These are phyloP conservation scores for Margarornis squamiger DNA, from an alignment of 2,797 vertebrate genomes.

Conservation along the genomic window DNA sequence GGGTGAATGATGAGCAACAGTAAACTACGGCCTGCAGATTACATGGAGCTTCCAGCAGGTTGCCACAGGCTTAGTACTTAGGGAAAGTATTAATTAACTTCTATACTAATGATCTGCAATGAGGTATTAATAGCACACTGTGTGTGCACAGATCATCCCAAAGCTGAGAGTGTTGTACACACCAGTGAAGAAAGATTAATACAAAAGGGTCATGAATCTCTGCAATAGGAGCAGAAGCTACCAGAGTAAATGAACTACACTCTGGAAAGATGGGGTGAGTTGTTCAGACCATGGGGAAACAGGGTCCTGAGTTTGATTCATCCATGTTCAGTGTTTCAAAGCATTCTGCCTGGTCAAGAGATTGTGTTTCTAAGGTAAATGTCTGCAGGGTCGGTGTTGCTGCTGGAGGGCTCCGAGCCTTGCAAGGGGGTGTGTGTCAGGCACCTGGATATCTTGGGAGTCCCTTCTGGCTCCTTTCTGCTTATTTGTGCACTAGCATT, in stretches of 20 bases:
- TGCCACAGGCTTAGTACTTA: slow-evolving; percentile 22
- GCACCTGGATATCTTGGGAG: not conserved
- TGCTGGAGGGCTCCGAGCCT: not conserved
- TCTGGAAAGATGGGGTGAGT: not conserved
- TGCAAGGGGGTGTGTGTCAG: not conserved
- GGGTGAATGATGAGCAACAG: not conserved
- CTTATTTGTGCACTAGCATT: not conserved
- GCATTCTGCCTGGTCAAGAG: not conserved
- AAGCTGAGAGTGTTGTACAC: not conserved
- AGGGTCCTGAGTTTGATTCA: not conserved
- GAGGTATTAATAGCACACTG: not conserved
- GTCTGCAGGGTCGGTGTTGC: not conserved
- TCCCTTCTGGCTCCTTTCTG: not conserved
- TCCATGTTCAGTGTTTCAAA: not conserved
- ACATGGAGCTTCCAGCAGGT: slow-evolving; percentile 10
- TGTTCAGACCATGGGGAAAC: not conserved
- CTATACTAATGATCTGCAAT: not conserved
- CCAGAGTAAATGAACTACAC: not conserved
- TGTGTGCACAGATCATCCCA: not conserved
- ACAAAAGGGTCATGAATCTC: not conserved
- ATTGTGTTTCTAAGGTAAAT: not conserved
- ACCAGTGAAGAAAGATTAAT: not conserved
- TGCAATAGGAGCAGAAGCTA: not conserved
- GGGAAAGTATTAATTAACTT: slow-evolving; percentile 45
- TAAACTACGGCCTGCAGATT: not conserved